phyloP scores from a whole-genome alignment of 1,140 invertebrate species.

The Campodea augens region DNA sequence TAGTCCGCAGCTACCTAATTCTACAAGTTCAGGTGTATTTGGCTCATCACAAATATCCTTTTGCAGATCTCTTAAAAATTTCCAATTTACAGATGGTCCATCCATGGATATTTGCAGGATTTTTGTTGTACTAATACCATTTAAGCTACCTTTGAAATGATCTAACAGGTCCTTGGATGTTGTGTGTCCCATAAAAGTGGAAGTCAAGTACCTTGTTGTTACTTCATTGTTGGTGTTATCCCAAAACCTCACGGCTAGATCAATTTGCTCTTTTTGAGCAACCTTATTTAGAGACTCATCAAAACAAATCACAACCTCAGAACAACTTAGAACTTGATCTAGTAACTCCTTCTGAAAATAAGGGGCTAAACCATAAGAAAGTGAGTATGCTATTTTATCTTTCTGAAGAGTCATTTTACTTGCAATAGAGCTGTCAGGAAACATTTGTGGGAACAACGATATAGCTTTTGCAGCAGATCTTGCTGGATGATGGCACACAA shows the following conservation, averaged over 20 bases:
- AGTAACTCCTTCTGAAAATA: neutral
- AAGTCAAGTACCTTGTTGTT: constrained; percentile 1
- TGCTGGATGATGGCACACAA: neutral
- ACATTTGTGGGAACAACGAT: neutral
- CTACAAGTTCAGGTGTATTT: neutral
- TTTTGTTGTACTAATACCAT: neutral
- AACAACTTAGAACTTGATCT: no score
- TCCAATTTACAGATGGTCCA: constrained; percentile 3
- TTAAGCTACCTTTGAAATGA: neutral
- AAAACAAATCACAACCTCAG: constrained; percentile 4
- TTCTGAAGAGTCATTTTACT: neutral
- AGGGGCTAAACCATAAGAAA: neutral
- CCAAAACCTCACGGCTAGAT: constrained; percentile 4
- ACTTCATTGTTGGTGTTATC: neutral
- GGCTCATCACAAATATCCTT: neutral
- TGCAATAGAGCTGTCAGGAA: neutral
- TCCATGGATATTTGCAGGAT: constrained; percentile 7
- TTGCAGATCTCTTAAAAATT: constrained; percentile 2
- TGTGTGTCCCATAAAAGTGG: constrained; percentile 1
- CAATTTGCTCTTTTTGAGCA: constrained; percentile 6
- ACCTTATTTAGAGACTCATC: constrained; percentile 5
- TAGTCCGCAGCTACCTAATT: constrained; percentile 2
- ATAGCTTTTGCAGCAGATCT: neutral
- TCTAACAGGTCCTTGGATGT: constrained; percentile 1
- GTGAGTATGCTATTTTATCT: neutral